phyloP scores from a whole-genome alignment of 2,113 vertebrate species.

The Clupea harengus region DNA sequence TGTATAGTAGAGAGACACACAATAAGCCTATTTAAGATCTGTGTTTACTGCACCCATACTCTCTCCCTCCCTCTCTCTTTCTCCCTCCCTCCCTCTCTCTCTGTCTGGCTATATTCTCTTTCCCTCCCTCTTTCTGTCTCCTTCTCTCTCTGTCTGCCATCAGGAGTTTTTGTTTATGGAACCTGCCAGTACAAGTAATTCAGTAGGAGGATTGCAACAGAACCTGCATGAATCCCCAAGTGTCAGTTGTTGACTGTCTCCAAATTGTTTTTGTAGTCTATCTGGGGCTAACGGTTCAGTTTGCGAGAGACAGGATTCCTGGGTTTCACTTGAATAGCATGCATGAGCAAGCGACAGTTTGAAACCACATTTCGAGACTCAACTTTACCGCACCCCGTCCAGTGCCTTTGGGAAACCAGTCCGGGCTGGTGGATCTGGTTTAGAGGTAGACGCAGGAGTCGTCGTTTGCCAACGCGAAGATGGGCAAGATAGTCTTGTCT shows the following conservation, averaged over 20 bases:
- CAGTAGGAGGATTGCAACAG: constrained; percentile 20
- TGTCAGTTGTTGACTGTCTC: constrained; percentile 16
- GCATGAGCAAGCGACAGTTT: not conserved
- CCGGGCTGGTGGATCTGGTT: not conserved
- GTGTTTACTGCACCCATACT: not conserved
- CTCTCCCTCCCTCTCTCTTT: not conserved
- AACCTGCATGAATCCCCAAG: constrained; percentile 22
- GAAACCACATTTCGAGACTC: not conserved
- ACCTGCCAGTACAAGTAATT: constrained; percentile 32
- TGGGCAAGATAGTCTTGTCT: not conserved
- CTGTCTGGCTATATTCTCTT: not conserved
- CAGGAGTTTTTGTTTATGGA: constrained; percentile 17
- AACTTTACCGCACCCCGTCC: not conserved
- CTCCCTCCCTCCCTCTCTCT: not conserved
- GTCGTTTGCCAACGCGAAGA: not conserved
- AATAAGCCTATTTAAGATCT: not conserved
- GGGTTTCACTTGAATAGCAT: not conserved
- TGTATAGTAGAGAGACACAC: not conserved
- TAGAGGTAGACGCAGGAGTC: not conserved
- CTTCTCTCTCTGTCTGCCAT: not conserved
- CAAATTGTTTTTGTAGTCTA: constrained; percentile 19
- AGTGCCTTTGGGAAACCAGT: not conserved
- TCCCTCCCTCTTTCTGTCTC: not conserved
- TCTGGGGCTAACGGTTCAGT: not conserved
- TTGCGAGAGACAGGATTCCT: not conserved